Evolutionary conservation across 2,797 vertebrate species (phyloP), one percentile per base, ranked within the genome.

Genomic region (Falco biarmicus): DNA sequence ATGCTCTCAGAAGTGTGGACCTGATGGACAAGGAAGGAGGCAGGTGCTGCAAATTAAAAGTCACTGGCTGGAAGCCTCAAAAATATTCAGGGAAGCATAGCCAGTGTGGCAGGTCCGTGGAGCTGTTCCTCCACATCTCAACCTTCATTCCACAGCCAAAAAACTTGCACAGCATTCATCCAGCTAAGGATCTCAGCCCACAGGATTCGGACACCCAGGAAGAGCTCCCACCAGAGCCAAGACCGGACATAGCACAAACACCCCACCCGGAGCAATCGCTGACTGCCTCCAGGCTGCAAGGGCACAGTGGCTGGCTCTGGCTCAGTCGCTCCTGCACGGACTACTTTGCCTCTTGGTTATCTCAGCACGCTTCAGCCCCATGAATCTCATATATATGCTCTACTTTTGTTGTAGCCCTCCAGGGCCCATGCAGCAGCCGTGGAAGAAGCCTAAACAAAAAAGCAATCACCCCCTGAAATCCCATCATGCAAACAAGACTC

Each of bases 401-500:
- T 63, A 56, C 93, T 93, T 94, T 95, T 93, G 78, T 91, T 95
- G 81, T 29, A 74, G 57, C 81, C 64, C 64, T 86, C 73, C 53
- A 84, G 63, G 78, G 81, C 89, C 77, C n/a, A 41, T 22, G 61
- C 65, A 85, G 94, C 77, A 92, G 93, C 78, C 32, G 0, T 77
- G 54, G 90, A 93, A 95, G 50, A 86, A 96, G 87, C 56, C 89
- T 84, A 69, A 93, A 94, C 87, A 96, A 91, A 96, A 96, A 96
- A 94, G 90, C 93, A 84, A 81, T 37, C 24, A 2, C 80, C 19
- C 80, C 63, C 78, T 95, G 91, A 92, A 96, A 96, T 94, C 87
- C 91, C 88, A 73, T 95, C 89, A 94, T 71, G 93, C 95, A 97
- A 96, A 96, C 87, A 95, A 92, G 95, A 51, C 76, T 91, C 91